These are phyloP conservation scores for Trematocara macrostoma DNA, from an alignment of 2,113 vertebrate genomes.

Conservation along the genomic window DNA sequence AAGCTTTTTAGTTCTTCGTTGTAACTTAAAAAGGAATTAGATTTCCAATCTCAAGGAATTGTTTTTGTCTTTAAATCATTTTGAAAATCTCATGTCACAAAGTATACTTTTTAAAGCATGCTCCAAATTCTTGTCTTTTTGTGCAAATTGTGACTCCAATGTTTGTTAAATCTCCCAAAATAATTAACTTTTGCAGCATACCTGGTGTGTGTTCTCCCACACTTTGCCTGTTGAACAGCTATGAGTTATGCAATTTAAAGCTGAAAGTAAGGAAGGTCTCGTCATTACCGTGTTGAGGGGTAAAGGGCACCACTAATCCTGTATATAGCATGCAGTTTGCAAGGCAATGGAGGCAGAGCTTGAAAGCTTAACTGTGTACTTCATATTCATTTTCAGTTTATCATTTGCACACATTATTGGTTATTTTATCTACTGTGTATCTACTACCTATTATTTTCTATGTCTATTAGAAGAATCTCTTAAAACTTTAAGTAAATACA, in stretches of 20 bases:
- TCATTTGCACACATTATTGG: slow-evolving; percentile 6
- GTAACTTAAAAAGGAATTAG: neutral
- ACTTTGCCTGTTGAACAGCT: slow-evolving; percentile 19
- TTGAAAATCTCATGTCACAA: neutral
- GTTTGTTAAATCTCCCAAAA: neutral
- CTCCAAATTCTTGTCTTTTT: neutral
- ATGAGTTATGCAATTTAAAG: slow-evolving; percentile 52
- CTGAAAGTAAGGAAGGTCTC: slow-evolving; percentile 6
- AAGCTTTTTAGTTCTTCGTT: neutral
- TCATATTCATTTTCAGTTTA: neutral
- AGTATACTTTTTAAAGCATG: neutral
- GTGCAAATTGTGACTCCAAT: neutral
- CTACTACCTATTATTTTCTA: neutral
- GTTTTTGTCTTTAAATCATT: neutral
- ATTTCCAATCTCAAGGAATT: neutral
- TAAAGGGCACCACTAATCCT: slow-evolving; percentile 41
- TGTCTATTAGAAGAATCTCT: neutral
- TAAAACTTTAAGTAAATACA: neutral
- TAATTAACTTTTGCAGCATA: slow-evolving; percentile 29
- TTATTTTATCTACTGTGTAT: neutral
- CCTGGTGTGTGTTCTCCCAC: slow-evolving; percentile 15
- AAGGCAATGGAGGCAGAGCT: neutral
- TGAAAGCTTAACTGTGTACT: slow-evolving; percentile 1
- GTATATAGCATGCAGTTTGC: slow-evolving; percentile 7
- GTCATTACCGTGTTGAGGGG: slow-evolving; percentile 12